These are phyloP conservation scores for Etheostoma spectabile DNA, from an alignment of 2,113 vertebrate genomes.

Conservation along the genomic window DNA sequence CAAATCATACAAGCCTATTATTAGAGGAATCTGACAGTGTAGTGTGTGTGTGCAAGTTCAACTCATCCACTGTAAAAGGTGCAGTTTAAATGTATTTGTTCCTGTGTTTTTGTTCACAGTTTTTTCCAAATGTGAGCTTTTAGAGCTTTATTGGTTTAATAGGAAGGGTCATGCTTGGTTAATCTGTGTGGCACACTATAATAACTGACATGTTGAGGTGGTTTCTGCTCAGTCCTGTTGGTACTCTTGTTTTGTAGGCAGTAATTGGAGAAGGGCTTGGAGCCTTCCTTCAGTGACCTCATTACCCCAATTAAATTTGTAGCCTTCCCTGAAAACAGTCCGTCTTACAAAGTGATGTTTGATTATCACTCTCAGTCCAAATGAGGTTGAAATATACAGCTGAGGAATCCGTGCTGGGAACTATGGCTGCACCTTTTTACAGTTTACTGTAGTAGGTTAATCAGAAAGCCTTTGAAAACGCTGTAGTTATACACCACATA, in stretches of 20 bases:
- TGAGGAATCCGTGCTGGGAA: constrained; percentile 7
- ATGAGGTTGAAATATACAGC: constrained; percentile 34
- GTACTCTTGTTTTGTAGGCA: constrained; percentile 36
- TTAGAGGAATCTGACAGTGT: background rate
- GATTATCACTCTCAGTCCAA: constrained; percentile 41
- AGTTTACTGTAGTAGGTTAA: background rate
- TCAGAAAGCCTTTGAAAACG: background rate
- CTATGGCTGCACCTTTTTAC: constrained; percentile 18
- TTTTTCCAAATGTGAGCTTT: too few species aligned
- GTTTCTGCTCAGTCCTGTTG: constrained; percentile 34
- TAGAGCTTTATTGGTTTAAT: constrained; percentile 35
- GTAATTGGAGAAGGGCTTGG: constrained; percentile 58
- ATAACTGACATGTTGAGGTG: constrained; percentile 44
- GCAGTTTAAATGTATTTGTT: background rate
- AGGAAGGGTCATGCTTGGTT: constrained; percentile 38
- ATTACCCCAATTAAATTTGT: constrained; percentile 70
- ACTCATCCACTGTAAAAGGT: background rate
- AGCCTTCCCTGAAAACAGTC: constrained; percentile 47
- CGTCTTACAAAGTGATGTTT: constrained; percentile 48
- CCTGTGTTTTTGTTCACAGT: too few species aligned
- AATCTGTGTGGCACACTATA: constrained; percentile 16
- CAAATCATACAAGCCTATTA: background rate
- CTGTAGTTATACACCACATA: background rate
- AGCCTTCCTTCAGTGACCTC: constrained; percentile 68
- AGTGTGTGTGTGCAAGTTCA: constrained; percentile 1